Percentiles rank a stretch among this genome's conserved stretches.
These are phyloP conservation scores for Lithobates pipiens DNA, from an alignment of 2,797 vertebrate species.

Conservation along the genomic window DNA sequence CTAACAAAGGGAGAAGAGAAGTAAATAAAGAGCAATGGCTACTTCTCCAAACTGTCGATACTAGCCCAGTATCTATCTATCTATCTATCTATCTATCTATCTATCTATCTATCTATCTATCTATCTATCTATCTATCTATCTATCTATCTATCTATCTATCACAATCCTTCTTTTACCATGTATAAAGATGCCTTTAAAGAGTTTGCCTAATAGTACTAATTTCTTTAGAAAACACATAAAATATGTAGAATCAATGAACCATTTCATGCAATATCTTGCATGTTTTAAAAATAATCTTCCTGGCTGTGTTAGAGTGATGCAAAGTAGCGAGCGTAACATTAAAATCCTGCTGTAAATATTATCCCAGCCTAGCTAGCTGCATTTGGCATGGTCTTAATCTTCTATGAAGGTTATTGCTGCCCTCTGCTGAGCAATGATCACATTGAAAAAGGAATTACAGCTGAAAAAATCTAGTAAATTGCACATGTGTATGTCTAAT, in stretches of 20 bases:
- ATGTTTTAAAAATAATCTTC: neutral
- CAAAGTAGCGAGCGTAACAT: neutral
- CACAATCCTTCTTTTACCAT: too few species aligned
- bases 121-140: neutral
- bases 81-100: neutral
- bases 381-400: neutral
- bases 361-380: neutral
- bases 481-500: too few species aligned
- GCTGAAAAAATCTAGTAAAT: too few species aligned
- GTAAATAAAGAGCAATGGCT: too few species aligned
- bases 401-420: slow-evolving; percentile 26
- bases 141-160: too few species aligned
- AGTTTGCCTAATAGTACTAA: too few species aligned
- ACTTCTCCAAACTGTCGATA: too few species aligned
- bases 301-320: neutral
- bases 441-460: too few species aligned
- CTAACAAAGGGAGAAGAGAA: too few species aligned
- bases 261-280: neutral
- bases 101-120: neutral
- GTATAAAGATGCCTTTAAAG: too few species aligned
- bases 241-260: neutral
- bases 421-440: slow-evolving; percentile 40
- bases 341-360: neutral
- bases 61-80: neutral
- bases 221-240: too few species aligned